Conservation (phyloP, 2,113 vertebrate genomes). For the Epinephelus lanceolatus region DNA sequence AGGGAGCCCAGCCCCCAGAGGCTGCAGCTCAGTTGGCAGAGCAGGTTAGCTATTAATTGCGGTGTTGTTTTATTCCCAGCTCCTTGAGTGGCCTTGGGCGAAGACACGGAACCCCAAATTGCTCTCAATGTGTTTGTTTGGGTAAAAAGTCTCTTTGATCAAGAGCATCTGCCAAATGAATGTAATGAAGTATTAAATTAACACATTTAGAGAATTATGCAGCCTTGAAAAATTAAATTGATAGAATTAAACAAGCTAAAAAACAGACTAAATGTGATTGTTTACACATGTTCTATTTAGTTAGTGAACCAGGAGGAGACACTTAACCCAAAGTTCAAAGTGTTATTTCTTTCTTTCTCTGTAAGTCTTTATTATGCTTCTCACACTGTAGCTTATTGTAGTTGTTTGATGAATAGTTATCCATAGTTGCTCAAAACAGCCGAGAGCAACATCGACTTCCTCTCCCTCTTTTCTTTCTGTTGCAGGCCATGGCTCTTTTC, state of each 20-base stretch:
- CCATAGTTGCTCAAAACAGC: conserved; percentile 66
- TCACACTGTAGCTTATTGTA: conserved; percentile 14
- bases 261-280: not conserved
- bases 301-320: not conserved
- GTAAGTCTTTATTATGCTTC: conserved; percentile 6
- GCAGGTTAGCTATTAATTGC: conserved; percentile 13
- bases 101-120: not conserved
- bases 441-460: conserved; percentile 52
- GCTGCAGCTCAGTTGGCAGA: not conserved
- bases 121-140: not conserved
- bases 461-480: conserved; percentile 40
- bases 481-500: conserved; percentile 54
- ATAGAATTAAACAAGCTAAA: not conserved
- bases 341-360: not conserved
- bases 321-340: conserved; percentile 29
- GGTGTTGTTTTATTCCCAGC: not conserved
- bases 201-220: not conserved
- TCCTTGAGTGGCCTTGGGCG: conserved; percentile 6
- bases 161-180: not conserved
- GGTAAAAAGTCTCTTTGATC: not conserved
- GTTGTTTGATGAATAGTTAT: conserved; percentile 62
- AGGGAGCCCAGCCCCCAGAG: conserved; percentile 3
- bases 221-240: not conserved
- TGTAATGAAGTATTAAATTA: not conserved
- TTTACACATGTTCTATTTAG: not conserved